Evolutionary conservation across 2,113 vertebrate species (phyloP).

Genomic region (Mustelus asterias): DNA sequence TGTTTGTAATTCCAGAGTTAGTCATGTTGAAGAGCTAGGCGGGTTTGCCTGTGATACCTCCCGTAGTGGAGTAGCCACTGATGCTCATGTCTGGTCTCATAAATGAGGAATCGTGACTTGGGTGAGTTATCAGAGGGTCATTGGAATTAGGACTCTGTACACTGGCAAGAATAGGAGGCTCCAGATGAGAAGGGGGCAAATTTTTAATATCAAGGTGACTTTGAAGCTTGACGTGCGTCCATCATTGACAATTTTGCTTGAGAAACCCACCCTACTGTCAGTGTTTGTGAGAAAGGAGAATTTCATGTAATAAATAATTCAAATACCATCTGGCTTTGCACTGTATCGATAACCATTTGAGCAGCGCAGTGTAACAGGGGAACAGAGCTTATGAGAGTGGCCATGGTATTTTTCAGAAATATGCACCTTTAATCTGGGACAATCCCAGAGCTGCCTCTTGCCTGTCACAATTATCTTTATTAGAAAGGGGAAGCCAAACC

Average conservation of each 20-base stretch:
- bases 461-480: not conserved
- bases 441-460: not conserved
- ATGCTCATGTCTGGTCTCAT: not conserved
- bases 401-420: not conserved
- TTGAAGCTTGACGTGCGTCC: not conserved
- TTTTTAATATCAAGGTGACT: not conserved
- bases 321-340: not conserved
- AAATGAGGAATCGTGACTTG: not conserved
- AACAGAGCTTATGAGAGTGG: not conserved
- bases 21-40: not conserved
- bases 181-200: not conserved
- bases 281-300: not conserved
- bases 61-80: not conserved
- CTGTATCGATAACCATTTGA: not conserved
- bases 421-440: not conserved
- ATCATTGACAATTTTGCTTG: not conserved
- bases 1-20: not conserved
- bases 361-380: not conserved
- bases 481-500: too few species aligned
- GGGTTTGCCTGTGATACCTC: not conserved
- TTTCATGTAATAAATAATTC: not conserved
- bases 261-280: not conserved
- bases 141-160: not conserved
- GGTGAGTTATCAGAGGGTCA: not conserved
- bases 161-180: not conserved